These are phyloP conservation scores for Amphiprion percula DNA, from an alignment of 2,113 vertebrate genomes.

Conservation along the genomic window DNA sequence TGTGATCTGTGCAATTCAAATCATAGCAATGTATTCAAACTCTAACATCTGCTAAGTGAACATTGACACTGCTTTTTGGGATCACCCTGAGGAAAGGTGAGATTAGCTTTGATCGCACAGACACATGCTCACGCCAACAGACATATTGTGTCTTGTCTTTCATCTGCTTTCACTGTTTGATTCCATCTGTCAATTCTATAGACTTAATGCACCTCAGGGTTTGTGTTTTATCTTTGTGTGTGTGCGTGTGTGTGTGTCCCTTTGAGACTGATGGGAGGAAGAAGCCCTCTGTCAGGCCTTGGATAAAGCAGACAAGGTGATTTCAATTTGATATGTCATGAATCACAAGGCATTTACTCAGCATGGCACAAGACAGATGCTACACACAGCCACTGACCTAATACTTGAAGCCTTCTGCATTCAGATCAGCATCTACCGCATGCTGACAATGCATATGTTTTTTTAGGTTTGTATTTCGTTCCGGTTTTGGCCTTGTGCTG, in stretches of 20 bases:
- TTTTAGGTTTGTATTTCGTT: background rate
- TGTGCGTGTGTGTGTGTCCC: slow-evolving; percentile 13
- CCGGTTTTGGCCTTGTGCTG: background rate
- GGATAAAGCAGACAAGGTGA: slow-evolving; percentile 55
- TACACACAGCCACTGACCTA: slow-evolving; percentile 22
- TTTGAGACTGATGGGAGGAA: slow-evolving; percentile 36
- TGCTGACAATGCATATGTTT: background rate
- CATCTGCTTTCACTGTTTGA: slow-evolving; percentile 66
- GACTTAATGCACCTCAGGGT: slow-evolving; percentile 52
- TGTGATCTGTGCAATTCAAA: slow-evolving; percentile 28
- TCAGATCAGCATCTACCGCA: slow-evolving; percentile 9
- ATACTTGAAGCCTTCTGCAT: slow-evolving; percentile 14
- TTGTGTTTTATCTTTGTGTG: slow-evolving; percentile 48
- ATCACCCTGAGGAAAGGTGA: slow-evolving; percentile 54
- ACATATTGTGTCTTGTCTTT: slow-evolving; percentile 57
- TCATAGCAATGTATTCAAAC: slow-evolving; percentile 44
- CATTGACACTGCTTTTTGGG: slow-evolving; percentile 41
- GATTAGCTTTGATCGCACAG: slow-evolving; percentile 63
- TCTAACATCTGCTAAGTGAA: slow-evolving; percentile 33
- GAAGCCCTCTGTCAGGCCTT: slow-evolving; percentile 23
- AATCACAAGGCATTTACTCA: slow-evolving; percentile 62
- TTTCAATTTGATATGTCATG: slow-evolving; percentile 75
- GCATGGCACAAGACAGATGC: slow-evolving; percentile 56
- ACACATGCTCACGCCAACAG: slow-evolving; percentile 11
- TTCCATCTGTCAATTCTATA: slow-evolving; percentile 64